Percentiles rank a stretch among this genome's conserved stretches.
phyloP scores from a whole-genome alignment of 37 sponge, comb jelly and placozoan species.

The Diacarnus erythraeanus region DNA sequence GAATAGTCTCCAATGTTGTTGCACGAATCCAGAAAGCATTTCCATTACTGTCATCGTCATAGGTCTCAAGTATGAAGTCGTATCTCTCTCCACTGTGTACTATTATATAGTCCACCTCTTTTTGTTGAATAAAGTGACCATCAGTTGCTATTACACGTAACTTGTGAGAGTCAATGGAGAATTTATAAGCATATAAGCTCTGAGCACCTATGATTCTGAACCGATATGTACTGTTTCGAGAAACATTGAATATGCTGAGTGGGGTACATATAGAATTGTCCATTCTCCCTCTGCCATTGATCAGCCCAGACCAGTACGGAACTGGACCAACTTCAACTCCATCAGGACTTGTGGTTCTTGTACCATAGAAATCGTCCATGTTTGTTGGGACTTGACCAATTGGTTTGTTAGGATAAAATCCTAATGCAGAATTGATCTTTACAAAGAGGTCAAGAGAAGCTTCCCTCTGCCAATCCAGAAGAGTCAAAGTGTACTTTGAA shows the following conservation, averaged over 20 bases:
- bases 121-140: conserved; percentile 48
- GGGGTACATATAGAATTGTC: not conserved
- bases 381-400: conserved; percentile 13
- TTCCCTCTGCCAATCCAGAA: conserved; percentile 53
- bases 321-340: conserved; percentile 42
- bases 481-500: conserved; percentile 43
- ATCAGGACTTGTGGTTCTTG: conserved; percentile 31
- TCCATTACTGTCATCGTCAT: not conserved
- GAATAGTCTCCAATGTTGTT: conserved; percentile 53
- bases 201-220: conserved; percentile 83
- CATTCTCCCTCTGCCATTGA: conserved; percentile 72
- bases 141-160: conserved; percentile 67
- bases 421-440: conserved; percentile 16
- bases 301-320: conserved; percentile 63
- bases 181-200: conserved; percentile 49
- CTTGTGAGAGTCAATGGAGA: conserved; percentile 72
- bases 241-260: conserved; percentile 14
- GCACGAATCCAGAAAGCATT: conserved; percentile 54
- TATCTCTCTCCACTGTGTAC: conserved; percentile 78
- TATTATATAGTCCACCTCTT: conserved; percentile 65
- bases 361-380: not conserved
- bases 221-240: conserved; percentile 37
- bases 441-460: conserved; percentile 39
- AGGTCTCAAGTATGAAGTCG: conserved; percentile 60
- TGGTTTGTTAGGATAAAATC: conserved; percentile 6